Base-by-base conservation (phyloP, 2,113 vertebrate species). In the Sapayoa aenigma region DNA sequence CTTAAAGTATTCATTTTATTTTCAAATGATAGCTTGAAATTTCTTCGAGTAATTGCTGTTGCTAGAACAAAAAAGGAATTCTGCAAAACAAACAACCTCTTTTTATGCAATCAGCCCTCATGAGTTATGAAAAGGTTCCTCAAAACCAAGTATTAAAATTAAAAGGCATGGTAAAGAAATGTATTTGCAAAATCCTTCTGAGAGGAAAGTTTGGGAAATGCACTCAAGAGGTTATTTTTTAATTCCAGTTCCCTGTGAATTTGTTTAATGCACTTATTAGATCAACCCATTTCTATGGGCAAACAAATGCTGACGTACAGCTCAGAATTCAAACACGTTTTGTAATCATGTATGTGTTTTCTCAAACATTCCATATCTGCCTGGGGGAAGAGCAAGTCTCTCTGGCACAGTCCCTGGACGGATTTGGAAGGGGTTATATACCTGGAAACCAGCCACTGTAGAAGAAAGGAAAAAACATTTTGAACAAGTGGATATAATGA, bases 381-480 rank as follows among this genome's bases (percentile, higher is more conserved):
- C 91, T 52, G 31, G 37, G 82, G 90, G 73, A 97, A 95, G 85
- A 96, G 80, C 93, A 87, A 95, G 94, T n/a, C 92, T 94, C 88
- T 44, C 90, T 97, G 94, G 96, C 94, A 96, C 93, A 81, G 88
- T 27, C 88, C 82, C 92, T 95, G 75, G 27, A 17, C 74, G 68
- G 8, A 92, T 90, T 95, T 94, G 96, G 96, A 97, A 93, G 56
- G 75, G 85, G 82, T 96, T 93, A 92, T 94, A 90, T 92, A 90
- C 92, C 95, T 96, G 92, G 94, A 97, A 96, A 93, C 37, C 39
- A 92, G 90, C 85, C 94, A 94, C 90, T 78, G 60, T 9, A 91
- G 72, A 90, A 95, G 93, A 95, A 96, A 96, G 93, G 93, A 95
- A 96, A 96, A 95, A 96, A 94, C 85, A 94, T 94, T 94, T 68